Evolutionary conservation across 2,888 invertebrate genomes (phyloP).

Genomic region (Acleris emargana): DNA sequence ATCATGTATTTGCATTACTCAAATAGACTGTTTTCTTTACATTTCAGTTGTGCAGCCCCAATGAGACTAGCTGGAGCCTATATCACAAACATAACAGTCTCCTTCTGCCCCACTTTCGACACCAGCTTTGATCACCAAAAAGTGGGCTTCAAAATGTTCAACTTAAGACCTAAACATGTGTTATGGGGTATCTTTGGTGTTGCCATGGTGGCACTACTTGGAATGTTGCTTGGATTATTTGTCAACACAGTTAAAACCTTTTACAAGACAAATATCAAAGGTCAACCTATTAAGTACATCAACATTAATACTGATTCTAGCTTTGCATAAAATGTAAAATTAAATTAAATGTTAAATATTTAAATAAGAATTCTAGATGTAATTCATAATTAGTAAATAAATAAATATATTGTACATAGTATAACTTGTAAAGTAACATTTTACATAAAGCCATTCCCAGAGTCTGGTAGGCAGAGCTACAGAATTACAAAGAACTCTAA

Average conservation of each 20-base stretch:
- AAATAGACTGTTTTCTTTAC: constrained; percentile 31
- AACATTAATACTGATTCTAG: constrained; percentile 66
- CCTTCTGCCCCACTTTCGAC: constrained; percentile 71
- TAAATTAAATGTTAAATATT: neutral
- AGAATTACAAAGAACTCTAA: too few relatives aligned
- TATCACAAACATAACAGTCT: constrained; percentile 69
- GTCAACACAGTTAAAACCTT: constrained; percentile 65
- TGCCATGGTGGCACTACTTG: constrained; percentile 62
- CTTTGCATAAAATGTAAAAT: constrained; percentile 58
- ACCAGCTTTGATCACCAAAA: constrained; percentile 57
- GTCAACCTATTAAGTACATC: constrained; percentile 69
- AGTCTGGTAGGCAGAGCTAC: too few relatives aligned
- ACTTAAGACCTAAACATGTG: constrained; percentile 71
- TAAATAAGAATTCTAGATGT: constrained; percentile 1
- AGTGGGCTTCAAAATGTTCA: constrained; percentile 55
- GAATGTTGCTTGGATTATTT: constrained; percentile 69
- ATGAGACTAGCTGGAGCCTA: constrained; percentile 69
- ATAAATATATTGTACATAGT: constrained; percentile 41
- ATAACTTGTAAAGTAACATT: constrained; percentile 37
- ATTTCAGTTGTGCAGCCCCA: constrained; percentile 77
- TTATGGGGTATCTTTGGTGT: constrained; percentile 76
- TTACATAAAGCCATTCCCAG: too few relatives aligned
- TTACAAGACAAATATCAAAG: constrained; percentile 64
- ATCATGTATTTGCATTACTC: neutral
- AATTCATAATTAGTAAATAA: constrained; percentile 22